Base-by-base conservation (phyloP, 2,113 vertebrate genomes). In the Pica pica region DNA sequence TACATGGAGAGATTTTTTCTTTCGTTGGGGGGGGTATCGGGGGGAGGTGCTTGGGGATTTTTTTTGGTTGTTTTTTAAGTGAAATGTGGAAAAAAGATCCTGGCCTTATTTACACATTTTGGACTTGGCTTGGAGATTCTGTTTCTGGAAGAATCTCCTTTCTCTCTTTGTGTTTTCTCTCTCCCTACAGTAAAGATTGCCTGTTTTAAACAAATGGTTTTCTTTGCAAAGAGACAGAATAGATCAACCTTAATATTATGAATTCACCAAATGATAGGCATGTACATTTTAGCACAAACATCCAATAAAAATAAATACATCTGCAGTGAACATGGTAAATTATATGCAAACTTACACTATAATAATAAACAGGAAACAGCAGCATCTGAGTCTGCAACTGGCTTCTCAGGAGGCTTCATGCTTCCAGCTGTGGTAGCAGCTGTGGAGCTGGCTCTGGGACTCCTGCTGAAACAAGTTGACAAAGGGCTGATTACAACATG, bases 341-440 rank as follows among this genome's bases (percentile, higher is more conserved):
- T 94, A 93, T 96, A 97, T 89, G 95, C 33, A 27, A 96, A 95
- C 83, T 95, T 94, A 89, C 90, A 94, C 80, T 97, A 60, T 94
- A 97, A 96, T 96, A 96, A 97, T 97, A 97, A 97, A 97, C 97
- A 97, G 97, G 97, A 97, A 97, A 69, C 95, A 91, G 92, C 96
- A 93, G 95, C 97, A 96, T 97, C 95, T 97, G 94, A 95, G 46
- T 92, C 82, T 96, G 83, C 92, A 96, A 96, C 90, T 91, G 95
- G 93, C 88, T 96, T 97, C 94, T 97, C 95, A 75, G 76, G 95
- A 95, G 95, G 90, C 76, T 97, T 13, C 31, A 11, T 83, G 81
- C 82, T 90, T 97, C 94, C 95, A 96, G 95, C 93, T 95, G 95
- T 96, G 89, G 81, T 88, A 96, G 94, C 93, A 97, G 94, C 93